Evolutionary conservation across 1,140 invertebrate genomes (phyloP), one percentile per base, ranked within the genome.

Genomic region (Seison nebaliae): DNA sequence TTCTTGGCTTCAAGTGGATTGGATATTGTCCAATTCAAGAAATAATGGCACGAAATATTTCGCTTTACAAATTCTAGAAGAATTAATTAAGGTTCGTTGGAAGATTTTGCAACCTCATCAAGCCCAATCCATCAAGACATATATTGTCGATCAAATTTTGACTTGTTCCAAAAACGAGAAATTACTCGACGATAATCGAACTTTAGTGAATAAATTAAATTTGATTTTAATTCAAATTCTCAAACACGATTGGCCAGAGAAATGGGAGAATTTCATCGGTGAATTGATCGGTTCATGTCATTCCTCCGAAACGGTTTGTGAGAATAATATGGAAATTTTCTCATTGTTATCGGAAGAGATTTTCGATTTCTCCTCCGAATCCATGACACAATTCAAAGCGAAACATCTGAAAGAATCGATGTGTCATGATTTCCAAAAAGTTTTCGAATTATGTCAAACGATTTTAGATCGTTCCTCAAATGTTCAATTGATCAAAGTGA

Each of bases 11-110:
- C 63, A 84, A 46, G 91, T 98, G 38, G 88, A 98, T 64, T 84
- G 83, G 32, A 98, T 98, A 57, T 64, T 98, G 50, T 86, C 96
- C 63, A 96, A 71, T 65, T 72, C 70, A 11, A 65, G 52, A 54
- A 88, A 93, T 58, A 80, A 91, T 63, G 78, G 96, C 67, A 96
- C 88, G 35, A 98, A 98, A 66, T 98, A 93, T 62, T 98, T 88
- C 67, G 91, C 86, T 16, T 65, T 98, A 48, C 91, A 98, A 69
- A 96, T 98, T 53, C 63, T 98, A 46, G 91, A 98, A 64, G 81
- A 86, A 67, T 78, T 94, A 4, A 96, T 98, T 47, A 88, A 93
- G 66, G 93, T 84, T 21, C 67, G 83, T 57, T 98, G 91, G 91
- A 96, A 96, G 71, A 76, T 86, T 41, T 63, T 98, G 50, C 88